These are phyloP conservation scores for Lasioglossum villosulum DNA, from an alignment of 2,888 invertebrate genomes.

Conservation along the genomic window DNA sequence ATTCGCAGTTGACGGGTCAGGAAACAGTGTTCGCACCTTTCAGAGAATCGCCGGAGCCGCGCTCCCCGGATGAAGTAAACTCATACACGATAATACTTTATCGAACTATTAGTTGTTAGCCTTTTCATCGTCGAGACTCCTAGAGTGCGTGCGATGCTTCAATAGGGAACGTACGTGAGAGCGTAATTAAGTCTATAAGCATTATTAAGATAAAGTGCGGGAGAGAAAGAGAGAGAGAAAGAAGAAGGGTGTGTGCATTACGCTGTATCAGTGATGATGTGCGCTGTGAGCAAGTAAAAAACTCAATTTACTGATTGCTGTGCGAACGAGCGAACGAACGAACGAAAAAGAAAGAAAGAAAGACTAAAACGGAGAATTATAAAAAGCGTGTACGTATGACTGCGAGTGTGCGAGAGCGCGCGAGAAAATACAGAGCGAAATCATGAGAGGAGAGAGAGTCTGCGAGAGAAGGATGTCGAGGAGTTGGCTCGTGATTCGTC, in stretches of 20 bases:
- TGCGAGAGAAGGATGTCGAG: constrained; percentile 42
- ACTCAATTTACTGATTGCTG: constrained; percentile 49
- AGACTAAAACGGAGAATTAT: constrained; percentile 11
- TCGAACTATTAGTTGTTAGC: constrained; percentile 74
- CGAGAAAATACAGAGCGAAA: constrained; percentile 32
- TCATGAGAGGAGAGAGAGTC: constrained; percentile 27
- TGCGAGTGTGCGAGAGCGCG: constrained; percentile 13
- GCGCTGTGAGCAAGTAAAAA: constrained; percentile 63
- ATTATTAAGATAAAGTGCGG: constrained; percentile 48
- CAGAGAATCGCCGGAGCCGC: constrained; percentile 45
- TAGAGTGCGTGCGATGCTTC: constrained; percentile 75
- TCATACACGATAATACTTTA: constrained; percentile 69
- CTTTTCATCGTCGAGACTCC: constrained; percentile 75
- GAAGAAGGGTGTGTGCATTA: constrained; percentile 69
- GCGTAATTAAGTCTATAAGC: constrained; percentile 66
- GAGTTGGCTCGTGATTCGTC: constrained; percentile 74
- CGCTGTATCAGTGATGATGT: constrained; percentile 76
- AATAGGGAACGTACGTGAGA: constrained; percentile 73
- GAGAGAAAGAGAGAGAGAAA: neutral
- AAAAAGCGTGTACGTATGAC: constrained; percentile 32
- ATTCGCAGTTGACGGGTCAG: neutral
- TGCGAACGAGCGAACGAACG: constrained; percentile 29
- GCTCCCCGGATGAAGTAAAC: constrained; percentile 56
- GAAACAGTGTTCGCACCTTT: neutral
- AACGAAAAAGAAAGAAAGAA: constrained; percentile 27